These are phyloP conservation scores for Ochropleura leucogaster DNA, from an alignment of 2,888 invertebrate genomes.

Conservation along the genomic window DNA sequence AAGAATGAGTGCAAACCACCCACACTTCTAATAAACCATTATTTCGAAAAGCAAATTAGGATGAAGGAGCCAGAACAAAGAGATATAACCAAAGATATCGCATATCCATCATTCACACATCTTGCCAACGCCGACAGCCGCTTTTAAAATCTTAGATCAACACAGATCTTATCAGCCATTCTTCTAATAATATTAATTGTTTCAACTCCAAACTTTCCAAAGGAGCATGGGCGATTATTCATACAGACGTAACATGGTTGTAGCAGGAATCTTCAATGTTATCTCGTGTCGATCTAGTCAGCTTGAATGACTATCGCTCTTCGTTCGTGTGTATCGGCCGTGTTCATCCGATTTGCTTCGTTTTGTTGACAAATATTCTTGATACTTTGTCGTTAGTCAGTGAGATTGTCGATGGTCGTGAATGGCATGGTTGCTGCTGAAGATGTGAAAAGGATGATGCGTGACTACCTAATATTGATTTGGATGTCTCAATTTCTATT, in stretches of 20 bases:
- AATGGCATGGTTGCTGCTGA: slow-evolving; percentile 8
- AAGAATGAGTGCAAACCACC: not conserved
- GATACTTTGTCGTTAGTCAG: slow-evolving; percentile 73
- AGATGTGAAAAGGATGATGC: not conserved
- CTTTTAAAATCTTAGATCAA: slow-evolving; percentile 51
- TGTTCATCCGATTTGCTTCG: slow-evolving; percentile 69
- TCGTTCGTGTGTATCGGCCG: slow-evolving; percentile 64
- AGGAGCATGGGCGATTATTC: slow-evolving; percentile 46
- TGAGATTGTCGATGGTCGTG: slow-evolving; percentile 38
- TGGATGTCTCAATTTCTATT: not conserved
- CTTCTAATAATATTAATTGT: slow-evolving; percentile 62
- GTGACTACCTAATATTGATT: not conserved
- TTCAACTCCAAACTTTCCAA: slow-evolving; percentile 46
- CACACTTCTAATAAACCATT: slow-evolving; percentile 11
- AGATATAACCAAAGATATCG: slow-evolving; percentile 45
- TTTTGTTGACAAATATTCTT: slow-evolving; percentile 75
- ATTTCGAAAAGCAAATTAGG: slow-evolving; percentile 21
- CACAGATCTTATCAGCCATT: slow-evolving; percentile 50
- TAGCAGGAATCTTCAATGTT: slow-evolving; percentile 59
- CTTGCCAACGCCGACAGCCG: slow-evolving; percentile 25
- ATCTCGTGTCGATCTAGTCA: slow-evolving; percentile 63
- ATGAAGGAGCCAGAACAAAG: slow-evolving; percentile 26
- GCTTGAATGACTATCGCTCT: slow-evolving; percentile 66
- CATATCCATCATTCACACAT: slow-evolving; percentile 38
- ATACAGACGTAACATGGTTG: slow-evolving; percentile 43